phyloP scores from a whole-genome alignment of 2,113 vertebrate genomes.

The Eonycteris spelaea region DNA sequence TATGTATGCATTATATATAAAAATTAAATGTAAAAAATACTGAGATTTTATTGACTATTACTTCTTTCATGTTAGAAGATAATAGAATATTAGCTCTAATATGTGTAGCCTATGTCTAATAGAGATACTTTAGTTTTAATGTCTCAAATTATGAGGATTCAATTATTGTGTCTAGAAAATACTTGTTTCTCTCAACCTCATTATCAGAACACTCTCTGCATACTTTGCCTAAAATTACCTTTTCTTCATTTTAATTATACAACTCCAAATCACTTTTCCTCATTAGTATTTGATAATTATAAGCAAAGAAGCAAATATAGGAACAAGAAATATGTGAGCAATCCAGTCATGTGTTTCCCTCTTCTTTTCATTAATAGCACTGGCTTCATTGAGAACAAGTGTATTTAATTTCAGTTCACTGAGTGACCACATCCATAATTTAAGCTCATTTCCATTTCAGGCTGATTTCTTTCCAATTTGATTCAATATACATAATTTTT shows the following conservation, averaged over 20 bases:
- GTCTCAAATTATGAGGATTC: constrained; percentile 27
- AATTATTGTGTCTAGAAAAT: constrained; percentile 48
- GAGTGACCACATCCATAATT: constrained; percentile 41
- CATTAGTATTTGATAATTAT: constrained; percentile 52
- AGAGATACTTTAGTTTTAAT: neutral
- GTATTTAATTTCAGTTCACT: constrained; percentile 37
- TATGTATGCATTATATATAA: neutral
- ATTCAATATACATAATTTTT: constrained; percentile 27
- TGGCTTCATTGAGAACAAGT: constrained; percentile 14
- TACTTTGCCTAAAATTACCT: constrained; percentile 54
- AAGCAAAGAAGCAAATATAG: constrained; percentile 18
- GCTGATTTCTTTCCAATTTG: constrained; percentile 32
- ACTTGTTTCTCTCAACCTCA: constrained; percentile 30
- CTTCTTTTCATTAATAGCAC: neutral
- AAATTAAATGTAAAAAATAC: neutral
- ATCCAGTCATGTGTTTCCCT: neutral
- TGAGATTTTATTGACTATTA: neutral
- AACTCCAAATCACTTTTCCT: constrained; percentile 46
- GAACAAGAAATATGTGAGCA: neutral
- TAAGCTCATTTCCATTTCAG: constrained; percentile 10
- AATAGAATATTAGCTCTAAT: neutral
- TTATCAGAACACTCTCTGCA: constrained; percentile 44
- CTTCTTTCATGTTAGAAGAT: neutral
- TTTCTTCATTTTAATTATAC: constrained; percentile 55
- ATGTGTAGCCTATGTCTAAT: neutral